Evolutionary conservation across 64 coral and sea anemone species (phyloP).

Genomic region (Montipora cactus): DNA sequence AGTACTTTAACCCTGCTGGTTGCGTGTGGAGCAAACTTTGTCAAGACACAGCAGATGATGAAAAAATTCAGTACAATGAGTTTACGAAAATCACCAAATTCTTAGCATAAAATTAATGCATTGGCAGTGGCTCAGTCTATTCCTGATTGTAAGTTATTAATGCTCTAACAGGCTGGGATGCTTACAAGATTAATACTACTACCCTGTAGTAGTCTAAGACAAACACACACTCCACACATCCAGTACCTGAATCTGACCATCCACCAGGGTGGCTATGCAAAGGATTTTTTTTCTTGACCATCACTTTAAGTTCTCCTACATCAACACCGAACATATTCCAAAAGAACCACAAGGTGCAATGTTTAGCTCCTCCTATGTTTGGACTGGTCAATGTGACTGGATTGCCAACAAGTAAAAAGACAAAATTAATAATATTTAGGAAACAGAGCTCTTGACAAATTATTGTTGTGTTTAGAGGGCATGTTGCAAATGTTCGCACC

Average conservation of each 20-base stretch:
- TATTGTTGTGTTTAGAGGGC: too few species aligned
- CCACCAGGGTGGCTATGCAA: background rate
- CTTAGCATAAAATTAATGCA: too few species aligned
- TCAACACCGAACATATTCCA: constrained; percentile 92
- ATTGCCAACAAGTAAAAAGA: constrained; percentile 4
- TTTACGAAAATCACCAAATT: too few species aligned
- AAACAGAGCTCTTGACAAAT: background rate
- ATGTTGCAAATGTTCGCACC: too few species aligned
- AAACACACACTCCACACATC: background rate
- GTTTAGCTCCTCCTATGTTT: constrained; percentile 35
- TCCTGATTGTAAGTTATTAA: too few species aligned
- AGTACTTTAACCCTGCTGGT: too few species aligned
- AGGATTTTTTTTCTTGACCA: constrained; percentile 43
- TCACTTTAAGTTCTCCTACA: constrained; percentile 70
- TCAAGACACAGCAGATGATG: too few species aligned
- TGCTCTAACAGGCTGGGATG: too few species aligned
- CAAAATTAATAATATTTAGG: background rate
- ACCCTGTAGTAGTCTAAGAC: background rate
- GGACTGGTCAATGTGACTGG: constrained; percentile 68
- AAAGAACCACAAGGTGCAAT: constrained; percentile 73
- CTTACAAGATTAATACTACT: too few species aligned
- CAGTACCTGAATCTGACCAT: constrained; percentile 59
- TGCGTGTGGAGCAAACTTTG: too few species aligned
- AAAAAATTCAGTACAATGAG: too few species aligned
- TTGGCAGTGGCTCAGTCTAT: too few species aligned